Conservation (phyloP, 92 coral and sea anemone species). For the Hydrozoanthus gracilis region DNA sequence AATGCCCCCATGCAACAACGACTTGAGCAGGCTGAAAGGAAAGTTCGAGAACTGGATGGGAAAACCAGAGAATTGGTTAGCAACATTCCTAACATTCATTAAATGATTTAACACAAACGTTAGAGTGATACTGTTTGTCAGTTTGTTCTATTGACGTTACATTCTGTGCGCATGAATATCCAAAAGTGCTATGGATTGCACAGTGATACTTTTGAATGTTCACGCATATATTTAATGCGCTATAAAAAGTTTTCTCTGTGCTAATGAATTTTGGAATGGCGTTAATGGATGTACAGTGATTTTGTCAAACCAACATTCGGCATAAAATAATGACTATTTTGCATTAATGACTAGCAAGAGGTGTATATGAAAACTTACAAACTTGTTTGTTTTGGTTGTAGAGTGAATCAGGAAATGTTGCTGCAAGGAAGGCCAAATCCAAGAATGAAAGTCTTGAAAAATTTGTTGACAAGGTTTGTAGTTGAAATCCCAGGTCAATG, state of each 20-base stretch:
- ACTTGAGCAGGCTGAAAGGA: conserved; percentile 65
- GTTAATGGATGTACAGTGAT: no score
- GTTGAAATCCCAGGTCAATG: not conserved
- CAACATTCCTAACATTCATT: not conserved
- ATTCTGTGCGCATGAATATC: no score
- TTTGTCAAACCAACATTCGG: no score
- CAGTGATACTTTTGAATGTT: not conserved
- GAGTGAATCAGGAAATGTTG: conserved; percentile 72
- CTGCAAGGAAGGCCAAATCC: conserved; percentile 68
- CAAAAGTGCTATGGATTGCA: no score
- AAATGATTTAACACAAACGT: not conserved
- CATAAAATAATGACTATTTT: no score
- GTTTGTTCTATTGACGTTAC: no score
- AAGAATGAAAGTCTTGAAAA: conserved; percentile 81
- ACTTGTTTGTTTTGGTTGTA: conserved; percentile 17
- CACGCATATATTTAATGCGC: no score
- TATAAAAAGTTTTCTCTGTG: no score
- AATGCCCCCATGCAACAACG: conserved; percentile 77
- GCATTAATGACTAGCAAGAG: no score
- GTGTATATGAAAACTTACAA: no score
- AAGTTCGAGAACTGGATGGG: conserved; percentile 68
- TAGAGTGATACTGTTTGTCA: no score
- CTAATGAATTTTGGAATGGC: no score
- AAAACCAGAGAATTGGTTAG: conserved; percentile 77
- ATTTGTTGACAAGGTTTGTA: conserved; percentile 70